Base-by-base conservation (phyloP, 2,888 invertebrate genomes). In the Cheilosia impressa region DNA sequence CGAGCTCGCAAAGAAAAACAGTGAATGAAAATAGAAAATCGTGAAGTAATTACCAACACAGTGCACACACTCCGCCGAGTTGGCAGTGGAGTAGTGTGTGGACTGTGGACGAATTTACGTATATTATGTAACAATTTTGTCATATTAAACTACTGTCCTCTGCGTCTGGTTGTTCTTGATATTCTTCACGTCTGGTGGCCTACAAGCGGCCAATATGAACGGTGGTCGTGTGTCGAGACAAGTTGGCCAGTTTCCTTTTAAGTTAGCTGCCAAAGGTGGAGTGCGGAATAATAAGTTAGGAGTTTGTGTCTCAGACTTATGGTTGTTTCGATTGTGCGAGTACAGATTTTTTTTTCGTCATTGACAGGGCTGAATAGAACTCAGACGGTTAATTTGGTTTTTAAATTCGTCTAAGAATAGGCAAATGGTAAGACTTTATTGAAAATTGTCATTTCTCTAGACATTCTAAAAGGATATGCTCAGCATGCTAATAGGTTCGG, bases 21-120 rank as follows among this genome's bases (percentile, higher is more conserved):
- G 38, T 75, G 75, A 75, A 75, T 75, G 75, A 75, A 75, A 75
- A 66, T 75, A 66, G 75, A 75, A 75, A 75, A 75, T 50, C 65
- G 65, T 57, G 27, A 57, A 55, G 34, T 34, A 38, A 75, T 75
- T 57, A 58, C 17, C 47, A 65, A 75, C 66, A n/a, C 38, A n/a
- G 24, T 41, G 41, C 66, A 3, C 22, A 66, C 24, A 66, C 66
- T 22, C n/a, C 7, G 24, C 4, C 34, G 22, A 22, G 17, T 31
- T 0, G 31, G 45, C 4, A 31, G 31, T 31, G 50, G 9, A 24
- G 19, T n/a, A 24, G 63, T 50, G 17, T 2, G 31, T 31, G 27
- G 27, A 24, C 27, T 6, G 6, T 27, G 13, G 34, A 50, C 47
- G 19, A 47, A 19, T 47, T 38, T 17, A 52, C 53, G 52, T 66